Evolutionary conservation across 2,888 invertebrate genomes (phyloP).

Genomic region (Pasiphila rectangulata): DNA sequence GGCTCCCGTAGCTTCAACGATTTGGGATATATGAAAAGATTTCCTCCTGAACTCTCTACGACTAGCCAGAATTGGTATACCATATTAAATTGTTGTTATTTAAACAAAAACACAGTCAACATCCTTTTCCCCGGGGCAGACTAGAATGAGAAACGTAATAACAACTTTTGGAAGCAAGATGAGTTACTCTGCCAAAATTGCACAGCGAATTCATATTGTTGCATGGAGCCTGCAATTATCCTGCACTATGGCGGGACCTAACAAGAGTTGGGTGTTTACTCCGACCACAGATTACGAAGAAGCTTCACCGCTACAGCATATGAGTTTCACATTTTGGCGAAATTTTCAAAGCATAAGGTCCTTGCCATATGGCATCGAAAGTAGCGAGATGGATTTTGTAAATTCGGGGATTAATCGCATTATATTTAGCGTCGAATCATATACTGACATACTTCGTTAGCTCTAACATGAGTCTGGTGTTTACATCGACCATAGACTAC

Average conservation of each 20-base stretch:
- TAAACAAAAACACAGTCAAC: background rate
- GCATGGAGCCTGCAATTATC: conserved; percentile 24
- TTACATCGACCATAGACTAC: no score
- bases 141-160: conserved; percentile 24
- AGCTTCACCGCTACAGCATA: conserved; percentile 39
- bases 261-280: conserved; percentile 9
- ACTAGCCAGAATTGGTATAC: no score
- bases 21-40: no score
- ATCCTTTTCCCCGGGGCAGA: conserved; percentile 14
- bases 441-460: no score
- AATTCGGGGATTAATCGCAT: no score
- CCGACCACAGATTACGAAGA: conserved; percentile 21
- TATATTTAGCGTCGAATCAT: no score
- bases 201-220: conserved; percentile 27
- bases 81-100: background rate
- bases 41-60: no score
- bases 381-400: no score
- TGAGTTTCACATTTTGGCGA: conserved; percentile 72
- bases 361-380: background rate
- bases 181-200: conserved; percentile 23
- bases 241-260: conserved; percentile 14
- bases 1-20: no score
- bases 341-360: conserved; percentile 63
- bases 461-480: no score
- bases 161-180: conserved; percentile 23